A percentile compares a stretch with the other conserved stretches of the same genome.
phyloP scores from a whole-genome alignment of 2,797 vertebrate species.

The Spinus pinus region DNA sequence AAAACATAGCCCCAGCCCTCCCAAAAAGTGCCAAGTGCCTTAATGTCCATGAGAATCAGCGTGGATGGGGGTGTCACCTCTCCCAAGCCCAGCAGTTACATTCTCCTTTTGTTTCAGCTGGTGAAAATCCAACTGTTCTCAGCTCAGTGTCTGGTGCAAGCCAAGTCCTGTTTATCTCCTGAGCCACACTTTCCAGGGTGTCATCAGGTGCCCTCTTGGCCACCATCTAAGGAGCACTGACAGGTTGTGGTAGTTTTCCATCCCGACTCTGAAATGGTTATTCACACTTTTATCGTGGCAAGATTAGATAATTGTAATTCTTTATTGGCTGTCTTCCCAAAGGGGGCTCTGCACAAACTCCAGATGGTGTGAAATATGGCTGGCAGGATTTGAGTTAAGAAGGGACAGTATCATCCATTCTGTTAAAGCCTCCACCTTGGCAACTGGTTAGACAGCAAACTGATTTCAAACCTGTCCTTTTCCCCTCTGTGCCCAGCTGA shows the following conservation, averaged over 20 bases:
- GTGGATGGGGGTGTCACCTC: not conserved
- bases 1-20: not conserved
- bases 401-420: conserved; percentile 15
- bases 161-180: not conserved
- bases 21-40: not conserved
- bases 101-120: not conserved
- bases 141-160: fast-evolving
- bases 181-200: not conserved
- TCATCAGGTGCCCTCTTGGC: not conserved
- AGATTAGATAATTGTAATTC: conserved; percentile 63
- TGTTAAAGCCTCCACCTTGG: conserved; percentile 29
- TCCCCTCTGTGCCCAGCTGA: not conserved
- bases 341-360: conserved; percentile 38
- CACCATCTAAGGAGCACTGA: not conserved
- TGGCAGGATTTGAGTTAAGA: conserved; percentile 36
- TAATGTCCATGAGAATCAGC: not conserved
- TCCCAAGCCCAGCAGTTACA: not conserved
- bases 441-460: conserved; percentile 24
- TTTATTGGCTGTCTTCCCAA: conserved; percentile 39
- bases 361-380: conserved; percentile 59
- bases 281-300: conserved; percentile 30
- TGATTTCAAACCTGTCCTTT: not conserved
- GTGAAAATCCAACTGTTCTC: not conserved
- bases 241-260: conserved; percentile 54
- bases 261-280: conserved; percentile 39